phyloP scores from a whole-genome alignment of 2,113 vertebrate species.

The Atractosteus spatula region DNA sequence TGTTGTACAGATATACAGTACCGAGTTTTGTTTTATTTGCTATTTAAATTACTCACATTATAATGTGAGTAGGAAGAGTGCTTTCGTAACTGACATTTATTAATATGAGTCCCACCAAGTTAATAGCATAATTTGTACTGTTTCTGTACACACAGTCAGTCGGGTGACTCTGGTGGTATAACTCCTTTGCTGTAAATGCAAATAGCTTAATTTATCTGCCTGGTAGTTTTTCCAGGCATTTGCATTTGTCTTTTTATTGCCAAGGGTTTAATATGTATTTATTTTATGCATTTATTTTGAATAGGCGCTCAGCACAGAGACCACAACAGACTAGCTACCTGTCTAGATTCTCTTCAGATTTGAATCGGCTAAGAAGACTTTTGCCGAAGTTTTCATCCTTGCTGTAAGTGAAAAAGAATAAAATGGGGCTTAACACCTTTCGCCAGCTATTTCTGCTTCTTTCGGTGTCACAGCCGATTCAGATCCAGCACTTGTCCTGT shows the following conservation, averaged over 20 bases:
- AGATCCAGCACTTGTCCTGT: too few relatives aligned
- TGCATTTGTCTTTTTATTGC: background rate
- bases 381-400: constrained; percentile 81
- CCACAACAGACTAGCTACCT: constrained; percentile 42
- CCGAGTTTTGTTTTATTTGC: background rate
- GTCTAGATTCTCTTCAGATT: constrained; percentile 36
- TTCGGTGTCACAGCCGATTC: too few relatives aligned
- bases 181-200: too few relatives aligned
- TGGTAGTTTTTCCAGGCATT: background rate
- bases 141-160: too few relatives aligned
- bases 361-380: constrained; percentile 43
- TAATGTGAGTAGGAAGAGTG: background rate
- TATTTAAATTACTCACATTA: background rate
- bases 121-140: too few relatives aligned
- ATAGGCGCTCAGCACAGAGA: background rate
- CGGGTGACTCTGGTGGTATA: too few relatives aligned
- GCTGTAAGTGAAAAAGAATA: constrained; percentile 57
- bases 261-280: constrained; percentile 2
- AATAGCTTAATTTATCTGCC: too few relatives aligned
- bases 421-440: background rate
- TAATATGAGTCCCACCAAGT: too few relatives aligned
- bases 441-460: too few relatives aligned
- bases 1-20: background rate
- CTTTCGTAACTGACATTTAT: too few relatives aligned
- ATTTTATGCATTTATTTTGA: background rate